Base-by-base conservation (phyloP, 2,113 vertebrate species). In the Electrona antarctica region DNA sequence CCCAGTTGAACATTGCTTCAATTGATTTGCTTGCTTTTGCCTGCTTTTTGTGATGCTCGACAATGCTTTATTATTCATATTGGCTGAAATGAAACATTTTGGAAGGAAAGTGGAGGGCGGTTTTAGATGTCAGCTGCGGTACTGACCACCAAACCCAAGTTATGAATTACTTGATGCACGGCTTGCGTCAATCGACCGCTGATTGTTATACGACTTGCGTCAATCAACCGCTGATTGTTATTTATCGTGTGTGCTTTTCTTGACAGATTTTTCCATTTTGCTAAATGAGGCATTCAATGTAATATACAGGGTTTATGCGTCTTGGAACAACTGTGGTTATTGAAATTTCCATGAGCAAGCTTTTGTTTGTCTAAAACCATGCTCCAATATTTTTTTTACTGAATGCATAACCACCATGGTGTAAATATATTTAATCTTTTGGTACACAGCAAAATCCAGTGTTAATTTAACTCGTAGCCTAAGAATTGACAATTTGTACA, bases 251-350 rank as follows among this genome's bases (percentile, higher is more conserved):
- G 33, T 46, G 28, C 41, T 61, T 61, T 61, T 41, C 64, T 66
- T 66, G 6, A 65, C 64, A 41, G 29, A 46, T 11, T 33, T 29
- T 10, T 13, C 29, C 8, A 55, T 56, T 58, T 58, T 58, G 52
- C 52, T 41, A 67, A 47, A 64, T 29, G 9, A 57, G 7, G 65
- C 52, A n/a, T 57, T 67, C 57, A 13, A 57, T 67, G 29, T 47
- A 21, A 33, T 57, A 47, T 14, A 13, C 65, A 41, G n/a, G 45
- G 21, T 57, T 51, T 41, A 11, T 29, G 29, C 58, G 7, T 65
- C 21, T 52, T 51, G 49, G 10, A 52, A 68, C 41, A 47, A 57
- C 41, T 15, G 55, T 48, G 54, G 41, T 46, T 13, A 7, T 14
- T 68, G 60, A 41, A 62, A 65, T 68, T 56, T 28, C 55, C 45